These are phyloP conservation scores for Amazona vittata DNA, from an alignment of 2,113 vertebrate species.

Conservation along the genomic window DNA sequence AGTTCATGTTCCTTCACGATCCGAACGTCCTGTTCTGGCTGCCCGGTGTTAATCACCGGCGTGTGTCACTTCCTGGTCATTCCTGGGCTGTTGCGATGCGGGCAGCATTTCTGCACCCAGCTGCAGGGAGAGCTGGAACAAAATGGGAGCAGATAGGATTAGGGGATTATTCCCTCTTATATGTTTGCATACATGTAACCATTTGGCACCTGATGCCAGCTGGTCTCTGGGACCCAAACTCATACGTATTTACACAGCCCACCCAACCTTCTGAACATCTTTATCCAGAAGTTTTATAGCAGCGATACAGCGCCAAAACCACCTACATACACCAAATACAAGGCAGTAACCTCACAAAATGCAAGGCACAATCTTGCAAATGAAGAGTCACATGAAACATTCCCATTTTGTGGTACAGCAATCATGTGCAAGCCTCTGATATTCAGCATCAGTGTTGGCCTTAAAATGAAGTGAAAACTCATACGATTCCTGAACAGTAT, in stretches of 20 bases:
- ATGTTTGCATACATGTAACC: neutral
- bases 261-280: neutral
- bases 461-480: neutral
- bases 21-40: slow-evolving; percentile 38
- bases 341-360: neutral
- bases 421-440: rapidly evolving
- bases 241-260: neutral
- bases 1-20: neutral
- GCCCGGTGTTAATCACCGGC: neutral
- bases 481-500: neutral
- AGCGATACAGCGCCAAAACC: rapidly evolving
- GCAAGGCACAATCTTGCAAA: neutral
- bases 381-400: neutral
- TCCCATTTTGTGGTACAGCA: neutral
- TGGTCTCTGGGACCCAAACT: neutral
- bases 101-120: neutral
- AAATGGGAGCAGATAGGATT: neutral
- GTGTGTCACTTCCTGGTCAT: neutral
- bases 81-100: rapidly evolving
- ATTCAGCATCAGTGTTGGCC: rapidly evolving
- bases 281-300: neutral
- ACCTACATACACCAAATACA: neutral
- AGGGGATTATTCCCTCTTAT: neutral
- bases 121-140: neutral
- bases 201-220: rapidly evolving